Evolutionary conservation across 2,113 vertebrate species (phyloP).

Genomic region (Callocephalon fimbriatum): DNA sequence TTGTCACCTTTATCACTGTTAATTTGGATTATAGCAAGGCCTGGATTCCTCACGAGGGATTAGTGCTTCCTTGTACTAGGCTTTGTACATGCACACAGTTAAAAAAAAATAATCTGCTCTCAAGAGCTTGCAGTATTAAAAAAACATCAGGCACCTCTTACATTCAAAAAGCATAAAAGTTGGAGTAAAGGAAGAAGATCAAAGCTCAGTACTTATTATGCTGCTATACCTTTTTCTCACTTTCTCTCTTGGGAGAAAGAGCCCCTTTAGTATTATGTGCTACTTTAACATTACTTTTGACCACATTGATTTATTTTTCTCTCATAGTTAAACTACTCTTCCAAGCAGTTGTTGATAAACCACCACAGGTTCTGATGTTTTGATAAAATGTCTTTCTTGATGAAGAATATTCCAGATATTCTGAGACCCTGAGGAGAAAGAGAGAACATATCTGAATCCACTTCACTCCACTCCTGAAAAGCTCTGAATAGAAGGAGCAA

Average conservation of each 20-base stretch:
- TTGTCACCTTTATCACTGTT: constrained; percentile 9
- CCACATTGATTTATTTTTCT: neutral
- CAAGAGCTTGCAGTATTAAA: neutral
- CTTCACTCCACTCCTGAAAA: neutral
- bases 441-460: accelerated
- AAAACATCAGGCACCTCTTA: neutral
- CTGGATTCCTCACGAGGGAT: neutral
- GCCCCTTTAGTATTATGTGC: neutral
- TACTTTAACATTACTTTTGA: neutral
- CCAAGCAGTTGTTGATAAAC: neutral
- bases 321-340: neutral
- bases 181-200: neutral
- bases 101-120: neutral
- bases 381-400: neutral
- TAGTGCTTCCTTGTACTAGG: neutral
- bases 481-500: neutral
- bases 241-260: neutral
- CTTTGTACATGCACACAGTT: neutral
- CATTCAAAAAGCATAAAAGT: neutral
- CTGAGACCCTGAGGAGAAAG: neutral
- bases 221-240: neutral
- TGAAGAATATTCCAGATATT: neutral
- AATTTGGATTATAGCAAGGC: constrained; percentile 3
- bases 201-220: neutral
- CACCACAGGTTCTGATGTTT: neutral